These are phyloP conservation scores for Diplolepis rosae DNA, from an alignment of 2,888 invertebrate genomes.

Conservation along the genomic window DNA sequence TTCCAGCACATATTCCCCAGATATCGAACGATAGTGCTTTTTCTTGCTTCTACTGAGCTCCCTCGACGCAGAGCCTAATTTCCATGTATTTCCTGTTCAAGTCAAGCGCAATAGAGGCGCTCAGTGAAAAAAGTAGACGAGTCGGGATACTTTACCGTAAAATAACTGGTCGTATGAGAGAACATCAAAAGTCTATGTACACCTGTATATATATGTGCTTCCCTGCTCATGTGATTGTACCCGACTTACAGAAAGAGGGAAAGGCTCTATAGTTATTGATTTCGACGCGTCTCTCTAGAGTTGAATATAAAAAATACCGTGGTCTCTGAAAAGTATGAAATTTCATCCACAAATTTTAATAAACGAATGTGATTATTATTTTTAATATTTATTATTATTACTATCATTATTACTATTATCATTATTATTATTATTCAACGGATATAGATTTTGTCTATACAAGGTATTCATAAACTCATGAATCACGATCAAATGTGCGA, in stretches of 20 bases:
- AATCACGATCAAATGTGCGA: background rate
- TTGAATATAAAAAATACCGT: conserved; percentile 1
- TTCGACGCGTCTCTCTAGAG: conserved; percentile 35
- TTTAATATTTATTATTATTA: too few relatives aligned
- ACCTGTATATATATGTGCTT: background rate
- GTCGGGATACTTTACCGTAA: conserved; percentile 22
- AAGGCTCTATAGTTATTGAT: conserved; percentile 29
- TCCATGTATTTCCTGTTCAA: conserved; percentile 6
- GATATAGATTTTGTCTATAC: background rate
- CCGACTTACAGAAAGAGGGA: background rate
- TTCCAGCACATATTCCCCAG: background rate
- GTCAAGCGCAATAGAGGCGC: conserved; percentile 17
- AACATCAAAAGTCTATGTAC: background rate
- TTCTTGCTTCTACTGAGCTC: conserved; percentile 10
- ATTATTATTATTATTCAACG: too few relatives aligned
- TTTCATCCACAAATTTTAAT: background rate
- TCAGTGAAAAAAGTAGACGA: conserved; percentile 36
- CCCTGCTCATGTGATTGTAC: background rate
- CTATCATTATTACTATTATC: too few relatives aligned
- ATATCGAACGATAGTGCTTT: conserved; percentile 9
- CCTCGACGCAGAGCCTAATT: conserved; percentile 31
- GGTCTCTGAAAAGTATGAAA: background rate
- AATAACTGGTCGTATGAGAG: background rate
- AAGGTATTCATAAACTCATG: background rate
- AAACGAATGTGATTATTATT: too few relatives aligned